These are phyloP conservation scores for Cirrhinus mrigala DNA, from an alignment of 2,797 vertebrate genomes.

Conservation along the genomic window DNA sequence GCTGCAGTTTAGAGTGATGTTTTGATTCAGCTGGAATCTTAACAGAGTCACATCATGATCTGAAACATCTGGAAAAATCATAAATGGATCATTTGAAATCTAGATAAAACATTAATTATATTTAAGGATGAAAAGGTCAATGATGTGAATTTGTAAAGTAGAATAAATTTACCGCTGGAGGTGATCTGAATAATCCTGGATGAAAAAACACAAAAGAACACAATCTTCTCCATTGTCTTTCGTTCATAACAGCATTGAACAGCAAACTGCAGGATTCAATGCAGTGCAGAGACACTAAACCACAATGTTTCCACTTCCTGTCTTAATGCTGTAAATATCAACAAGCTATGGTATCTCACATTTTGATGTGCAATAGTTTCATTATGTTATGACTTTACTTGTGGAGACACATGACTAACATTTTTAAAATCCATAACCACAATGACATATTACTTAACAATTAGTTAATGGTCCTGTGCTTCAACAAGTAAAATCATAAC, in stretches of 20 bases:
- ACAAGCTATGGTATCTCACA: too few species aligned
- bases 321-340: too few species aligned
- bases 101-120: too few species aligned
- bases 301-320: not conserved
- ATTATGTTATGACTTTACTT: too few species aligned
- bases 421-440: too few species aligned
- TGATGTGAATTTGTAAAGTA: not conserved
- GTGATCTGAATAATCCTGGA: not conserved
- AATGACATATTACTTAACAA: too few species aligned
- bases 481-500: too few species aligned
- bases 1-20: conserved; percentile 4
- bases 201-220: not conserved
- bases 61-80: not conserved
- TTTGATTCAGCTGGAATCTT: not conserved
- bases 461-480: too few species aligned
- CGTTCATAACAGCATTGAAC: not conserved
- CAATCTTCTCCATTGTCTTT: not conserved
- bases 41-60: not conserved
- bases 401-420: too few species aligned
- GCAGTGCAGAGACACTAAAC: not conserved
- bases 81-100: too few species aligned
- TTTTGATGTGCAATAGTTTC: too few species aligned
- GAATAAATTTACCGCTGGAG: not conserved
- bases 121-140: not conserved
- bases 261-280: too few species aligned